Evolutionary conservation across 2,113 vertebrate species (phyloP), one percentile per base, ranked within the genome.

Genomic region (Loxodonta africana): DNA sequence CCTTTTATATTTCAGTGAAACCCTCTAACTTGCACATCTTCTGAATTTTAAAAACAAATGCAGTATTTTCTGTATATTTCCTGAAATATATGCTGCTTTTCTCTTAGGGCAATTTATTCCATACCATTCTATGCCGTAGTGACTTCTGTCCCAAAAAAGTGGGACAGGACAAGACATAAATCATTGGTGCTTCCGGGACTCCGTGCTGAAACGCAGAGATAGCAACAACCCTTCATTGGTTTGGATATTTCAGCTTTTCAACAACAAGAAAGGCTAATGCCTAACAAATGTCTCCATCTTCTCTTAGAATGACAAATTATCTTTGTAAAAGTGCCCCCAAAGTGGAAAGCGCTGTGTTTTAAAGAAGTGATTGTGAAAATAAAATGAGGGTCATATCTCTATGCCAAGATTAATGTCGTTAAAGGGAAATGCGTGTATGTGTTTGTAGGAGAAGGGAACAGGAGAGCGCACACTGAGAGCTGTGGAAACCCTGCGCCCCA

Each of bases 111-210:
- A 96, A 98, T 98, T 97, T 96, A 65, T 95, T 63, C 95, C 83
- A 93, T 97, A 51, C 69, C 90, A 88, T 97, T 88, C 65, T 93
- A 44, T 86, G 20, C 83, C 8, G 67, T 96, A 98, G 96, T 96
- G 90, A 46, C 51, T 93, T 97, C 90, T 97, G 33, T 96, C 97
- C 17, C 89, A 98, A 63, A 30, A 94, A 95, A 97, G 41, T 98
- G 78, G 98, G 83, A 96, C 65, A 97, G 69, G 83, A 95, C 51
- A 76, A 97, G 83, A 86, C 15, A 97, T 93, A 96, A 98, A 97
- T 96, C 91, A 96, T 97, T 98, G 97, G 71, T 96, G 94, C 96
- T 98, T 97, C 74, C 63, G 83, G 69, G 82, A 97, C 98, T 97
- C 65, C 63, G 94, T 63, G 85, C 81, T 98, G 96, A 97, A 98